Evolutionary conservation across 2,797 vertebrate species (phyloP).

Genomic region (Carcharodon carcharias): DNA sequence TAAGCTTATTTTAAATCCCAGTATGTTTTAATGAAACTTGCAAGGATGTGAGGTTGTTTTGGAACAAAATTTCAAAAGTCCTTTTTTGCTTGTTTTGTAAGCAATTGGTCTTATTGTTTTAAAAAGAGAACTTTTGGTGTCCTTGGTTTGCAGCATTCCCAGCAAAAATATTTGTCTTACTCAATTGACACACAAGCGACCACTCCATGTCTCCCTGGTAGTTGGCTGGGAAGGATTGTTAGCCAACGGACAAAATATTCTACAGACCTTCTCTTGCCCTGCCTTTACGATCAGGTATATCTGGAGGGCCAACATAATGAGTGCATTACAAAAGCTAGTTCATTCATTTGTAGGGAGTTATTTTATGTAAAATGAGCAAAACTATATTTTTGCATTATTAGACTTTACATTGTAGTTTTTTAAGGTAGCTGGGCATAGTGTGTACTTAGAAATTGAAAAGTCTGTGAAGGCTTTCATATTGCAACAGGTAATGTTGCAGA

Average conservation of each 20-base stretch:
- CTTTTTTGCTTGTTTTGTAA: conserved; percentile 67
- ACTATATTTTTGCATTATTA: conserved; percentile 66
- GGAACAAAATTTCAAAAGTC: conserved; percentile 62
- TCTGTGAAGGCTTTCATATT: conserved; percentile 47
- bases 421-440: conserved; percentile 72
- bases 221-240: conserved; percentile 34
- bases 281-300: conserved; percentile 28
- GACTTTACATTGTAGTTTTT: conserved; percentile 81
- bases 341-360: conserved; percentile 56
- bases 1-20: conserved; percentile 74
- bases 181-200: conserved; percentile 17
- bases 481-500: conserved; percentile 14
- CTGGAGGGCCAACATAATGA: conserved; percentile 34
- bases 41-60: conserved; percentile 60
- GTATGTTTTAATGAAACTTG: conserved; percentile 64
- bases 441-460: conserved; percentile 42
- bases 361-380: conserved; percentile 66
- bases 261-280: conserved; percentile 27
- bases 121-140: conserved; percentile 34
- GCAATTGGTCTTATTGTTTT: conserved; percentile 59
- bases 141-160: conserved; percentile 62
- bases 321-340: conserved; percentile 57
- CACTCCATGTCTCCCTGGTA: conserved; percentile 26
- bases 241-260: conserved; percentile 31
- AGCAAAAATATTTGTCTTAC: conserved; percentile 46